phyloP scores from a whole-genome alignment of 2,888 invertebrate genomes.

The Chironomus riparius region DNA sequence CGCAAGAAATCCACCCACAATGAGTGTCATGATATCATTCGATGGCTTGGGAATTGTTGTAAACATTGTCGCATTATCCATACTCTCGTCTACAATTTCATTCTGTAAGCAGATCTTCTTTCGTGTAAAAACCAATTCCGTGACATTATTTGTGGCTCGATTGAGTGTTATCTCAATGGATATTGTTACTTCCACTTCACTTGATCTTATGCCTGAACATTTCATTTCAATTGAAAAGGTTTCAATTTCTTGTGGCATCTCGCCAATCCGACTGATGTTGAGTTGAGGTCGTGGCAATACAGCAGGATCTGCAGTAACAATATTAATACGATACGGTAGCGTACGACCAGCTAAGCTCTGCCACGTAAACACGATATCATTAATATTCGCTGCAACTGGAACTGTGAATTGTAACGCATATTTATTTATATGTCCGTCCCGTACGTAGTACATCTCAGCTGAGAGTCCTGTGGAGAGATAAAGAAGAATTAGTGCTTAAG shows the following conservation, averaged over 20 bases:
- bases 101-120: constrained; percentile 74
- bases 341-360: constrained; percentile 70
- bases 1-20: constrained; percentile 40
- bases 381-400: constrained; percentile 75
- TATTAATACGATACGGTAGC: constrained; percentile 73
- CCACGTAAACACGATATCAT: constrained; percentile 86
- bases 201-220: constrained; percentile 71
- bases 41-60: constrained; percentile 39
- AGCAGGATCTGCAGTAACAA: constrained; percentile 65
- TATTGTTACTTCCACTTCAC: constrained; percentile 76
- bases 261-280: constrained; percentile 73
- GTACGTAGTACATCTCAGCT: constrained; percentile 82
- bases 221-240: constrained; percentile 73
- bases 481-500: not conserved
- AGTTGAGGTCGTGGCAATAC: constrained; percentile 69
- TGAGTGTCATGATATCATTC: constrained; percentile 39
- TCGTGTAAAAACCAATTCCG: constrained; percentile 67
- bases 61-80: constrained; percentile 38
- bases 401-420: constrained; percentile 85
- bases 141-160: constrained; percentile 54
- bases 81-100: constrained; percentile 35
- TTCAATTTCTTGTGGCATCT: constrained; percentile 67
- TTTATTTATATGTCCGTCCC: constrained; percentile 82
- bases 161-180: constrained; percentile 74
- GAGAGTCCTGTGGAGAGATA: constrained; percentile 59